Conservation (phyloP, 2,113 vertebrate genomes). For the Indri indri region DNA sequence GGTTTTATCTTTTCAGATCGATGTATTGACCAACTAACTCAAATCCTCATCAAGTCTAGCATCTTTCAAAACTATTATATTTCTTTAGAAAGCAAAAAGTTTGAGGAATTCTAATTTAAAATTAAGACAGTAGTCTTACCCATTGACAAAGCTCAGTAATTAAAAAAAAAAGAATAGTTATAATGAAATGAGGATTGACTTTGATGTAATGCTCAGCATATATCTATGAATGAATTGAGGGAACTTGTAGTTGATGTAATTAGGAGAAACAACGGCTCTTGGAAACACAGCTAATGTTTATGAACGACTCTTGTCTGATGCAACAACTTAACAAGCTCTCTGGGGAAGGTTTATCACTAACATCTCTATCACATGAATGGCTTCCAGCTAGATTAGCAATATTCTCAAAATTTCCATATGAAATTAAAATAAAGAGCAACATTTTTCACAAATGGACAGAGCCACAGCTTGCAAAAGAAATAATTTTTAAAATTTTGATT, state of each 20-base stretch:
- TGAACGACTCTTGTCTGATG: background rate
- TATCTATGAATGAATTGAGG: background rate
- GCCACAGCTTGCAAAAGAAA: background rate
- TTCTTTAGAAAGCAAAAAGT: background rate
- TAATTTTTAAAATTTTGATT: background rate
- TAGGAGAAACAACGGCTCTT: background rate
- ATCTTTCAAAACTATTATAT: background rate
- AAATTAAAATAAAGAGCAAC: background rate
- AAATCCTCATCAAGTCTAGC: background rate
- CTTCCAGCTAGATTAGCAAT: background rate
- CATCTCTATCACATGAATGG: background rate
- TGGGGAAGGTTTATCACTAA: background rate
- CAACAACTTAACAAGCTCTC: background rate
- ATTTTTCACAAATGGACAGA: background rate
- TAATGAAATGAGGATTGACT: background rate
- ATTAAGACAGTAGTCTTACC: background rate
- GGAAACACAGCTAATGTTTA: slow-evolving; percentile 10
- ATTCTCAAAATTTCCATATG: background rate
- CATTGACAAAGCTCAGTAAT: background rate
- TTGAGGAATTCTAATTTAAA: background rate
- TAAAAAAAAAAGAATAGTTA: background rate
- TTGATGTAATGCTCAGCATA: background rate
- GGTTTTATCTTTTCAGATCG: background rate
- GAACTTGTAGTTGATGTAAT: background rate
- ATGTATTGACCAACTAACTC: background rate